Evolutionary conservation across 1,140 invertebrate genomes (phyloP), one percentile per base, ranked within the genome.

Genomic region (Drosophila arawakana): DNA sequence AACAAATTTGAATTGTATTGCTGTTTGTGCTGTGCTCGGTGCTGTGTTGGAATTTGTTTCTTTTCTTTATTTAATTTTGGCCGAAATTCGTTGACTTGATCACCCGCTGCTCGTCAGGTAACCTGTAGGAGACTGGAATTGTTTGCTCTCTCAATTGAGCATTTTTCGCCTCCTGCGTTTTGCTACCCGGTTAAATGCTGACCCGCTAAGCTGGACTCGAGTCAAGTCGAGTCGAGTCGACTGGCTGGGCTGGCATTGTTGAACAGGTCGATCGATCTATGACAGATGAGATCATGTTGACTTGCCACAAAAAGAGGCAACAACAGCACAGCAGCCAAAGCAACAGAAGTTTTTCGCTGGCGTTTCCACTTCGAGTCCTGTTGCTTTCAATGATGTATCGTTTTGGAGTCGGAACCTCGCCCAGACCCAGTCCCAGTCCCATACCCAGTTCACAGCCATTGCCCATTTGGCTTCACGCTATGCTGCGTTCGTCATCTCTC

Each of bases 281-380:
- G 84, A 89, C 84, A 89, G 84, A 89, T 89, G 84, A 89, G 84
- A 89, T 89, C 84, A 89, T 84, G 84, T 89, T 89, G 84, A 88
- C 81, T 89, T 84, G 78, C 63, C 85, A 89, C 84, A 89, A 90
- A 89, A 90, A 89, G 54, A 44, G 61, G 35, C 63, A 54, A 49
- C 50, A 80, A 74, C 68, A 59, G 15, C 52, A 80, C 11, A 46
- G 43, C 44, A 35, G 44, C 44, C 47, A 39, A 43, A 57, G 73
- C 55, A 57, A 62, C 37, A 46, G 47, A 54, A 30, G 15, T 10
- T 21, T 9, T 49, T 49, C 44, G 66, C 66, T 78, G 77, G 74
- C 66, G 73, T 80, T 81, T 57, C 65, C 52, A 76, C 78, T 72
- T 57, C 73, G 78, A 86, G 83, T 86, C 82, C 80, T 89, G 71